Evolutionary conservation across 2,888 invertebrate species (phyloP), one percentile per base, ranked within the genome.

Genomic region (Himalopsyche japonica): DNA sequence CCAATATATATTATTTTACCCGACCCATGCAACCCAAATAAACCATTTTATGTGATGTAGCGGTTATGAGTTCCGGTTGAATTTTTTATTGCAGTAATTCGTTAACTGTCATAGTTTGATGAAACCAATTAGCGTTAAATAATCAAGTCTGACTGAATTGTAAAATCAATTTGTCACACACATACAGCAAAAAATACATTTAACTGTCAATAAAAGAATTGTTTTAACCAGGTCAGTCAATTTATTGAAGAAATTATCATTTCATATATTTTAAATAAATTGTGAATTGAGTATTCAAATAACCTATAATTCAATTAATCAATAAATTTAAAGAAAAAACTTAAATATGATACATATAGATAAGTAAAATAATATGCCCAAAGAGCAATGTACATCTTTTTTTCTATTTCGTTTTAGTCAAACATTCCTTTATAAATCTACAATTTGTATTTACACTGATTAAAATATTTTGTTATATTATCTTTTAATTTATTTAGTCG

Each of bases 251-350:
- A 77, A 77, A 77, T 77, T 77, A 77, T 37, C 20, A 77, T 77
- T 77, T 32, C 32, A 77, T 77, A 37, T 77, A 43, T 37, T 77
- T 77, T 77, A 37, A 81, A 83, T 84, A 84, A 86, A 82, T 86
- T 70, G 70, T 86, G 82, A 84, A 85, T 85, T 86, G 88, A 88
- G 87, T 76, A 76, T 76, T 76, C 76, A 27, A 76, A 32, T 76
- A 32, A 76, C 76, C 34, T 34, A 30, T 34, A 76, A 32, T 76
- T 76, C 76, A 76, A 34, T 77, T 77, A 20, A 77, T 76, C 82
- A 24, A 57, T 47, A 79, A 82, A 81, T 64, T 83, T 34, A 77
- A 64, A 80, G 79, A 84, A 85, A 85, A 86, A 87, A 76, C 84
- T 81, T 85, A 86, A 57, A 82, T 70, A 70, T 70, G 70, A 70